These are phyloP conservation scores for Lampris incognitus DNA, from an alignment of 2,113 vertebrate genomes.

Conservation along the genomic window DNA sequence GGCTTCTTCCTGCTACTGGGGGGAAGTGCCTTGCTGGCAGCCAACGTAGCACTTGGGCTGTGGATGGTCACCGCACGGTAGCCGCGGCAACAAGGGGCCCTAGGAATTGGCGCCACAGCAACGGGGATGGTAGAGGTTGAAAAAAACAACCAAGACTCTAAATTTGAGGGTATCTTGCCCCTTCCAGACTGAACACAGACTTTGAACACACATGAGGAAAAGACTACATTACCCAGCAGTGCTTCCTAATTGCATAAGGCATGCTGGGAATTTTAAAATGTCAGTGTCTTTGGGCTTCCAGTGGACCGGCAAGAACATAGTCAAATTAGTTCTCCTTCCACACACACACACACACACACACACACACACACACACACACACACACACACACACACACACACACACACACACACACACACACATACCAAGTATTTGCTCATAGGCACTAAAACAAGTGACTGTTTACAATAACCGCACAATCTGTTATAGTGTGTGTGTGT, in stretches of 20 bases:
- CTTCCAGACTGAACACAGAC: constrained; percentile 5
- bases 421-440: constrained; percentile 45
- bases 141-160: background rate
- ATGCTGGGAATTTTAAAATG: constrained; percentile 32
- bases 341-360: constrained; percentile 56
- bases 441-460: constrained; percentile 44
- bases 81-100: constrained; percentile 16
- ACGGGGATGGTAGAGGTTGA: background rate
- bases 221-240: constrained; percentile 35
- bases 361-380: constrained; percentile 28
- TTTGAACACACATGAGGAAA: constrained; percentile 44
- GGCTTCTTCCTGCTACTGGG: constrained; percentile 95
- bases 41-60: constrained; percentile 95
- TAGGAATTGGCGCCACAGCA: too few relatives aligned
- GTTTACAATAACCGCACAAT: constrained; percentile 50
- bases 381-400: constrained; percentile 46
- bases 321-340: constrained; percentile 26
- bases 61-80: constrained; percentile 98
- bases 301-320: constrained; percentile 28
- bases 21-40: constrained; percentile 93
- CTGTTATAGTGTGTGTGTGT: constrained; percentile 6
- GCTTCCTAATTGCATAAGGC: background rate
- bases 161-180: too few relatives aligned
- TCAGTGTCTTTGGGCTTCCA: constrained; percentile 26
- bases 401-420: constrained; percentile 51